Evolutionary conservation across 2,888 invertebrate species (phyloP).

Genomic region (Nephrotoma appendiculata): DNA sequence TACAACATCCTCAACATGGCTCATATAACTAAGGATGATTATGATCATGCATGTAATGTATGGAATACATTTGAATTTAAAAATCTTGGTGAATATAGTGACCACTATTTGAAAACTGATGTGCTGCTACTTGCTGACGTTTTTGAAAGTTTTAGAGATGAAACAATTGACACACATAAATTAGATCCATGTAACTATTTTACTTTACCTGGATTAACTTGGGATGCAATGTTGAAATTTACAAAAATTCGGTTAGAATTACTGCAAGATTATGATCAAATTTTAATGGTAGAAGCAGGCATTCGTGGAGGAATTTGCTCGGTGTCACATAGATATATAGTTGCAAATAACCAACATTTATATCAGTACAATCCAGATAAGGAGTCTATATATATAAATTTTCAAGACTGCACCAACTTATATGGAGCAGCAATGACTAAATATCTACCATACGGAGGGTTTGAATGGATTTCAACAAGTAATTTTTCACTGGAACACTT

Average conservation of each 20-base stretch:
- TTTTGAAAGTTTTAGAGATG: slow-evolving; percentile 18
- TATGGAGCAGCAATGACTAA: too few species aligned
- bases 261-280: not conserved
- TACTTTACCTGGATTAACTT: slow-evolving; percentile 19
- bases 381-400: not conserved
- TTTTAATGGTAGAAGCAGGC: not conserved
- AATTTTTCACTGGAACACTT: too few species aligned
- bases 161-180: slow-evolving; percentile 13
- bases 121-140: slow-evolving; percentile 18
- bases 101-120: slow-evolving; percentile 10
- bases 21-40: not conserved
- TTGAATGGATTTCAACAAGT: too few species aligned
- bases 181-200: slow-evolving; percentile 20
- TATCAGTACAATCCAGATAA: not conserved
- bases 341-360: not conserved
- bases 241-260: slow-evolving; percentile 11
- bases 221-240: slow-evolving; percentile 20
- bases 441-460: too few species aligned
- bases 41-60: not conserved
- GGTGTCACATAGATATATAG: not conserved
- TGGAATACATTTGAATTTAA: not conserved
- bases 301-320: not conserved
- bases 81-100: not conserved
- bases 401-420: too few species aligned
- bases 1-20: not conserved